Conservation (phyloP, 2,888 invertebrate genomes). For the Synergus japonicus region DNA sequence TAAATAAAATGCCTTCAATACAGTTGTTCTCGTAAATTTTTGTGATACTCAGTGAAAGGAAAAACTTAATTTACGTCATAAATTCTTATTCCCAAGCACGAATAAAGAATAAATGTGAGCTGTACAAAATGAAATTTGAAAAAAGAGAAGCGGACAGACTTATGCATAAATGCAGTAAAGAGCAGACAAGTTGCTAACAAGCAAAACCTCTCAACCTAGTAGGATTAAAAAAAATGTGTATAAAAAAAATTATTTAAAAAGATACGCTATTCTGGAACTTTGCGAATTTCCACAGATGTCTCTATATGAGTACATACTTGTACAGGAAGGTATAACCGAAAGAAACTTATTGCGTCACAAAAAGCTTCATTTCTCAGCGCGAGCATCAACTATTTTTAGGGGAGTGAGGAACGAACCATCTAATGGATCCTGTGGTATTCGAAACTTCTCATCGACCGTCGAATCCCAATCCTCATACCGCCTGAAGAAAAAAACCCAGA, state of each 20-base stretch:
- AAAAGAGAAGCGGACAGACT: too few species aligned
- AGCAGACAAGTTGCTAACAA: too few species aligned
- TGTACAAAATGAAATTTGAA: too few species aligned
- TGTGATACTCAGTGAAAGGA: neutral
- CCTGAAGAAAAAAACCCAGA: neutral
- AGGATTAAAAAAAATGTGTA: too few species aligned
- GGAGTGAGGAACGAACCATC: conserved; percentile 45
- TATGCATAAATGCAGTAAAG: too few species aligned
- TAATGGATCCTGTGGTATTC: conserved; percentile 58
- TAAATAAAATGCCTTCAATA: conserved; percentile 7
- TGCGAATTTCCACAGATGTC: neutral
- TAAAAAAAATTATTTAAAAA: too few species aligned
- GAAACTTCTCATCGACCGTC: conserved; percentile 26
- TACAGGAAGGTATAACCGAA: neutral
- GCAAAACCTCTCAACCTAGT: too few species aligned
- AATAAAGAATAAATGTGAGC: too few species aligned
- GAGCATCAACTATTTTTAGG: conserved; percentile 59
- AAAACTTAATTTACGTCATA: too few species aligned
- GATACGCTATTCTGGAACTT: neutral
- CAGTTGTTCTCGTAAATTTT: conserved; percentile 14
- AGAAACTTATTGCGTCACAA: conserved; percentile 6
- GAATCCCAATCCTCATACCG: conserved; percentile 1
- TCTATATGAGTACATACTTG: neutral
- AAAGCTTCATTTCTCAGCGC: conserved; percentile 47
- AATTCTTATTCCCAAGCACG: too few species aligned